These are phyloP conservation scores for Amphiprion clarkii DNA, from an alignment of 2,797 vertebrate genomes.

Conservation along the genomic window DNA sequence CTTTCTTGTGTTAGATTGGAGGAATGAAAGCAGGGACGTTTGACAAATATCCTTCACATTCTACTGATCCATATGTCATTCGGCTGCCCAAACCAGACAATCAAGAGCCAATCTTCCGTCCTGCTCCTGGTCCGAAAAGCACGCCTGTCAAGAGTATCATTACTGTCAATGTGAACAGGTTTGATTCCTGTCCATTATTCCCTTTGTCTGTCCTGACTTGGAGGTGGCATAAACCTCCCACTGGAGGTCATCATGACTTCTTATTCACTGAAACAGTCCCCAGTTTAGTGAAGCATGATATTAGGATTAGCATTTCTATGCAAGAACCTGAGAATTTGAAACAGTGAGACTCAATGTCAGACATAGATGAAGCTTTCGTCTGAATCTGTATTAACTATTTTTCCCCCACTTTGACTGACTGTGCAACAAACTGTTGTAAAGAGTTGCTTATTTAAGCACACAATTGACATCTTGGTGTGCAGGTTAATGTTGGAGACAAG, in stretches of 20 bases:
- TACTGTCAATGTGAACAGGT: slow-evolving; percentile 63
- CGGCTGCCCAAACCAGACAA: slow-evolving; percentile 37
- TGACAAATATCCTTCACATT: slow-evolving; percentile 59
- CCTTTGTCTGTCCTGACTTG: not conserved
- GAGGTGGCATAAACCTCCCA: not conserved
- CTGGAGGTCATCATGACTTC: not conserved
- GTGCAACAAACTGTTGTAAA: not conserved
- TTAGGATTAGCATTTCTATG: not conserved
- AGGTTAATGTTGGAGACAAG: too few relatives aligned
- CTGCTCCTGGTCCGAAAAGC: slow-evolving; percentile 64
- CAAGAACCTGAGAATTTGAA: not conserved
- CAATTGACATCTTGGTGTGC: not conserved
- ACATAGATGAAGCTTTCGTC: not conserved
- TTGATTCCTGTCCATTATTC: not conserved
- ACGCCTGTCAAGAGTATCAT: slow-evolving; percentile 69
- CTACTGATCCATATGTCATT: slow-evolving; percentile 49
- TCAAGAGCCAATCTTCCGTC: slow-evolving; percentile 50
- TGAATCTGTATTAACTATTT: not conserved
- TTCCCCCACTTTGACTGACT: not conserved
- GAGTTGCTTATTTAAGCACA: not conserved
- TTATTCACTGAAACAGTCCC: not conserved
- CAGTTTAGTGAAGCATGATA: not conserved
- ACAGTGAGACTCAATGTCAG: too few relatives aligned
- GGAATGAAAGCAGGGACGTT: slow-evolving; percentile 74
- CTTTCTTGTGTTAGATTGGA: slow-evolving; percentile 46